A percentile compares a stretch with the other conserved stretches of the same genome.
Evolutionary conservation across 2,113 vertebrate species (phyloP).

Genomic region (Salvelinus namaycush): DNA sequence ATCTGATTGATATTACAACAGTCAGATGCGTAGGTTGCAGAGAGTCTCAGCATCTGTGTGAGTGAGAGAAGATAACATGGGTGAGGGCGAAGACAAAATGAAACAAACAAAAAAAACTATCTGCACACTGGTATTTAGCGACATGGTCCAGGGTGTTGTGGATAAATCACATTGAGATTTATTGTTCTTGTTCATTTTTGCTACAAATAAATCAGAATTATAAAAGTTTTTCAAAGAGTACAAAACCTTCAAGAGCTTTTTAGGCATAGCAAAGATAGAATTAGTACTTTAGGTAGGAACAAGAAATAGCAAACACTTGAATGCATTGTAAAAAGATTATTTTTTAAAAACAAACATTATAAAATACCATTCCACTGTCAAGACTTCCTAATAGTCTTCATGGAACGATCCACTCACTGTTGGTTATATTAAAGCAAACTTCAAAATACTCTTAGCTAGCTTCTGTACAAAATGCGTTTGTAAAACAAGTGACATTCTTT

Average conservation of each 20-base stretch:
- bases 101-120: constrained; percentile 68
- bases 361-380: constrained; percentile 80
- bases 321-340: constrained; percentile 70
- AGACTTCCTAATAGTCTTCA: constrained; percentile 70
- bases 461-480: constrained; percentile 55
- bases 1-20: constrained; percentile 97
- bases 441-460: constrained; percentile 61
- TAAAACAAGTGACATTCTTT: constrained; percentile 52
- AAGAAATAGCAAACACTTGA: constrained; percentile 82
- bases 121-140: constrained; percentile 89
- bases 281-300: constrained; percentile 78
- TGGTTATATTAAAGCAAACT: constrained; percentile 65
- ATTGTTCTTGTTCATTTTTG: constrained; percentile 67
- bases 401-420: constrained; percentile 58
- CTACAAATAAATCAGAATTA: constrained; percentile 94
- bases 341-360: constrained; percentile 69
- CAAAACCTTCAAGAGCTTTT: constrained; percentile 89
- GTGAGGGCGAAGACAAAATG: constrained; percentile 75
- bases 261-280: constrained; percentile 82
- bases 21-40: constrained; percentile 92
- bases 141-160: constrained; percentile 89
- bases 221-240: constrained; percentile 92
- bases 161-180: constrained; percentile 77
- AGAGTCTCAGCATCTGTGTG: constrained; percentile 80
- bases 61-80: constrained; percentile 75